phyloP scores from a whole-genome alignment of 1,140 invertebrate genomes.

The Drosophila cardini region DNA sequence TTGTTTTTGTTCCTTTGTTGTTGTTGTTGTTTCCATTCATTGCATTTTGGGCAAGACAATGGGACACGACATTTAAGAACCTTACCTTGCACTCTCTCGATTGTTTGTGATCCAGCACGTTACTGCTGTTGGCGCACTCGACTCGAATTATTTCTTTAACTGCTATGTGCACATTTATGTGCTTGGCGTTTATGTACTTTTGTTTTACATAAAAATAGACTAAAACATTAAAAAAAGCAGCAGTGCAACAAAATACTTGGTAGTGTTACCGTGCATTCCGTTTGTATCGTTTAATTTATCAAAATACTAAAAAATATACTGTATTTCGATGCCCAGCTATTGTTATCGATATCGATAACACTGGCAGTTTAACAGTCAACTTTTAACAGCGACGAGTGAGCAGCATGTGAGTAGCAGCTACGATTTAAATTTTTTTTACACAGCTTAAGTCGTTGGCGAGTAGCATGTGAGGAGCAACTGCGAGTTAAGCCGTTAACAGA shows the following conservation, averaged over 20 bases:
- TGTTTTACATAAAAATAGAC: slow-evolving; percentile 42
- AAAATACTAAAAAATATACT: slow-evolving; percentile 16
- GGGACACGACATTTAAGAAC: slow-evolving; percentile 25
- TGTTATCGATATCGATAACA: too few relatives aligned
- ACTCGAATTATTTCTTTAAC: slow-evolving; percentile 25
- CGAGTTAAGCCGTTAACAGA: too few relatives aligned
- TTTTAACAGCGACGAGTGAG: too few relatives aligned
- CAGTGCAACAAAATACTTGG: slow-evolving; percentile 42
- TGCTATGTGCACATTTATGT: slow-evolving; percentile 29
- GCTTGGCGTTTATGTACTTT: slow-evolving; percentile 15
- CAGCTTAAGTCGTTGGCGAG: too few relatives aligned
- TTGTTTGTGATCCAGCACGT: slow-evolving; percentile 29
- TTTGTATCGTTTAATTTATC: background rate
- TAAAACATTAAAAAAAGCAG: slow-evolving; percentile 52
- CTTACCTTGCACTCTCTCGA: slow-evolving; percentile 9
- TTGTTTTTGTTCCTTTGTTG: slow-evolving; percentile 24
- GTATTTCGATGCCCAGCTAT: too few relatives aligned
- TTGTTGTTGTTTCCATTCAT: slow-evolving; percentile 28
- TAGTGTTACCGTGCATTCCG: slow-evolving; percentile 23
- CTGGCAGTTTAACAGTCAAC: too few relatives aligned
- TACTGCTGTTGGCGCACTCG: slow-evolving; percentile 13
- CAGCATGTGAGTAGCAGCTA: too few relatives aligned
- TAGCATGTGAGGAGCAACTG: too few relatives aligned
- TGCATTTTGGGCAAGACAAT: slow-evolving; percentile 37
- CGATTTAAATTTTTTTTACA: too few relatives aligned